phyloP scores from a whole-genome alignment of 2,113 vertebrate species.

The Alethe castanea region DNA sequence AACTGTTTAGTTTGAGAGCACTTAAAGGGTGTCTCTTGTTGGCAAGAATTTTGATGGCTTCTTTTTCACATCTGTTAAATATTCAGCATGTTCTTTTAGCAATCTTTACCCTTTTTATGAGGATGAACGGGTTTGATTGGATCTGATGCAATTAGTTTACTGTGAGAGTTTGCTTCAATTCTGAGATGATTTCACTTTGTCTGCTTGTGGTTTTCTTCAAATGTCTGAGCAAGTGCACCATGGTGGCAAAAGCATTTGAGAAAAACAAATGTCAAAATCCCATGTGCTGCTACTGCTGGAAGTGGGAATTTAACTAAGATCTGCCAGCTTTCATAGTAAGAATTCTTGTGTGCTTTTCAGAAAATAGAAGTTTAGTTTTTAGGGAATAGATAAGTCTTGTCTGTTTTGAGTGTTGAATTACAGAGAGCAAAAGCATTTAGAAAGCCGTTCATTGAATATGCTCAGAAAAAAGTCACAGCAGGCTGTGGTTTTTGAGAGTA shows the following conservation, averaged over 20 bases:
- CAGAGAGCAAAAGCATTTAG: not conserved
- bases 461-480: not conserved
- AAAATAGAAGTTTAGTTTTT: not conserved
- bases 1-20: not conserved
- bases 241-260: not conserved
- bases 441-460: not conserved
- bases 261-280: not conserved
- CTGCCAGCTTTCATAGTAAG: not conserved
- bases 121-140: constrained; percentile 20
- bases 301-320: not conserved
- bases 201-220: not conserved
- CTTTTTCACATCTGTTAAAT: constrained; percentile 6
- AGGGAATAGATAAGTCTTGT: not conserved
- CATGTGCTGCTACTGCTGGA: not conserved
- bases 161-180: not conserved
- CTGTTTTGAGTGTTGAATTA: not conserved
- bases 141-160: constrained; percentile 3
- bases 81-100: not conserved
- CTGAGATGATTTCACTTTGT: constrained; percentile 20
- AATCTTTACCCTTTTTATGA: constrained; percentile 6
- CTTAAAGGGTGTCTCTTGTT: not conserved
- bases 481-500: constrained; percentile 24
- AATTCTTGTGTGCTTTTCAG: not conserved
- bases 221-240: not conserved
- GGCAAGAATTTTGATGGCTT: not conserved